Conservation (phyloP, 2,113 vertebrate genomes). For the Larimichthys polyactis region DNA sequence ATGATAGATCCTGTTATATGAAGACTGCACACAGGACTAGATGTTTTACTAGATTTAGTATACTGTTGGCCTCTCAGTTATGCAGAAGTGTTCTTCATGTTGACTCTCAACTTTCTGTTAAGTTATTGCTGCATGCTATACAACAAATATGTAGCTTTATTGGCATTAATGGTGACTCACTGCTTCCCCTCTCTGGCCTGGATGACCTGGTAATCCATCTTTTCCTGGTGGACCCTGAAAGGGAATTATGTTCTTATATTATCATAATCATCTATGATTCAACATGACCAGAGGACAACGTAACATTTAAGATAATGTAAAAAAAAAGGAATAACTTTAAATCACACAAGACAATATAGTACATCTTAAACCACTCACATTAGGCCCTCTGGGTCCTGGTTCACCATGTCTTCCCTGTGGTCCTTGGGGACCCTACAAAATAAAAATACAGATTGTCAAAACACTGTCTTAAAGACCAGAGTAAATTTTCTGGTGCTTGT, state of each 20-base stretch:
- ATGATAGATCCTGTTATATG: not conserved
- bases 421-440: slow-evolving; percentile 89
- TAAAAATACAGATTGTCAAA: slow-evolving; percentile 27
- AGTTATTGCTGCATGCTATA: slow-evolving; percentile 1
- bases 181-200: slow-evolving; percentile 91
- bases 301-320: not conserved
- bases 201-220: slow-evolving; percentile 91
- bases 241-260: slow-evolving; percentile 19
- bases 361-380: slow-evolving; percentile 82
- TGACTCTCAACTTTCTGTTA: not conserved
- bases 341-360: not conserved
- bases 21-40: not conserved
- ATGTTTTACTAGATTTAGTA: slow-evolving; percentile 23
- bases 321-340: not conserved
- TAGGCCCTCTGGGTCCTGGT: slow-evolving; percentile 89
- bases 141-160: not conserved
- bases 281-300: not conserved
- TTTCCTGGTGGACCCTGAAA: slow-evolving; percentile 90
- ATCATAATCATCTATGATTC: not conserved
- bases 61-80: not conserved
- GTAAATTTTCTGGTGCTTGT: slow-evolving; percentile 3
- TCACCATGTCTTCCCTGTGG: slow-evolving; percentile 89
- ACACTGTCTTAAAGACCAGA: not conserved
- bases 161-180: slow-evolving; percentile 77
- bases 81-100: not conserved